A percentile compares a stretch with the other conserved stretches of the same genome.
Evolutionary conservation across 2,113 vertebrate genomes (phyloP).

Genomic region (Aramus guarauna): DNA sequence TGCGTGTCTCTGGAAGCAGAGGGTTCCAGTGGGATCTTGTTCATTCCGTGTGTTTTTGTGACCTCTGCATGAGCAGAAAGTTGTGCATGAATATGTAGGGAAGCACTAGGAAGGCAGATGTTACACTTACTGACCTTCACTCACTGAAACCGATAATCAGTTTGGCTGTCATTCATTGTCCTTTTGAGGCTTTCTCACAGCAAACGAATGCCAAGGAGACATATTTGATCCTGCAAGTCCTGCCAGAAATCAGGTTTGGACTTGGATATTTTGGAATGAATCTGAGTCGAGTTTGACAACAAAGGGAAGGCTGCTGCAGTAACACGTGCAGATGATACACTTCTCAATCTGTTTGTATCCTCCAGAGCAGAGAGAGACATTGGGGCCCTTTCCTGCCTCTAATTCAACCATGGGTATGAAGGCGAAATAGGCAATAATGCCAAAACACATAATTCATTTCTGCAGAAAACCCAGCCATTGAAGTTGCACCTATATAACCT

Average conservation of each 20-base stretch:
- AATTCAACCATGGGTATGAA: neutral
- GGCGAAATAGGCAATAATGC: neutral
- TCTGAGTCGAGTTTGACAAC: conserved; percentile 51
- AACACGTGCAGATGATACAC: neutral
- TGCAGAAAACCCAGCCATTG: neutral
- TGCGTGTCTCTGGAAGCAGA: neutral
- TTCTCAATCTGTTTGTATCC: conserved; percentile 37
- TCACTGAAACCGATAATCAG: conserved; percentile 58
- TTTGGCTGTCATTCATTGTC: conserved; percentile 67
- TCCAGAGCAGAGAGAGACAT: neutral
- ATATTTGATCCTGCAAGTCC: conserved; percentile 41
- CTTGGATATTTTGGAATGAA: conserved; percentile 50
- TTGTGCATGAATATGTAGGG: conserved; percentile 45
- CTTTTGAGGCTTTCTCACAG: conserved; percentile 57
- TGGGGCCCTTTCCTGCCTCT: neutral
- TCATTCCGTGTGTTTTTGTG: conserved; percentile 31
- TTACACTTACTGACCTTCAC: conserved; percentile 59
- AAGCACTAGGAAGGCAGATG: conserved; percentile 62
- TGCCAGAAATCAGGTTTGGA: conserved; percentile 66
- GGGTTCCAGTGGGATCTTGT: conserved; percentile 37
- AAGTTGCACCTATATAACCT: neutral
- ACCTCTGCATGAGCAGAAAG: conserved; percentile 40
- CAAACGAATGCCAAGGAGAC: conserved; percentile 57
- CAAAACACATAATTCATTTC: neutral
- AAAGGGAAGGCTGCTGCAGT: conserved; percentile 42